phyloP scores from a whole-genome alignment of 2,113 vertebrate genomes.

The Arenaria interpres region DNA sequence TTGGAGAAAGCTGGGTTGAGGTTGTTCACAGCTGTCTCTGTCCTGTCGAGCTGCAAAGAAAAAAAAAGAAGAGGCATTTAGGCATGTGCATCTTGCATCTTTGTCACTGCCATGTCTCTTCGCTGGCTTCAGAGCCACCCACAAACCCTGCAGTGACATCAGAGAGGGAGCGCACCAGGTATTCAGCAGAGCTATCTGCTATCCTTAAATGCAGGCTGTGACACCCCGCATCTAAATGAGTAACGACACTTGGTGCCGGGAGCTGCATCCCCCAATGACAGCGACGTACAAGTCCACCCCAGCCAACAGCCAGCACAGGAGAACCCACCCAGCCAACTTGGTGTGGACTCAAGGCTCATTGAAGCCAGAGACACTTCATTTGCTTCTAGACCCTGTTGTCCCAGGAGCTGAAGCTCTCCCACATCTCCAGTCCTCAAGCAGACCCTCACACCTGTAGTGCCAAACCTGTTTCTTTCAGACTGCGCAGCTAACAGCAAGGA shows the following conservation, averaged over 20 bases:
- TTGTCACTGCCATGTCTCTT: neutral
- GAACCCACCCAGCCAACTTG: fast-evolving
- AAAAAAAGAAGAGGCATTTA: neutral
- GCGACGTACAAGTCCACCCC: neutral
- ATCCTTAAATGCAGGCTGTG: neutral
- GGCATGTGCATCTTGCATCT: neutral
- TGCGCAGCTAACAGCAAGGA: neutral
- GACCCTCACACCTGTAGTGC: neutral
- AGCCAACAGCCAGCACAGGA: neutral
- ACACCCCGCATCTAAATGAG: neutral
- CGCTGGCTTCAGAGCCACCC: neutral
- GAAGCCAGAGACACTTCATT: neutral
- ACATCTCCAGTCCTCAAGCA: neutral
- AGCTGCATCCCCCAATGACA: neutral
- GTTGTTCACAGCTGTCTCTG: slow-evolving; percentile 95
- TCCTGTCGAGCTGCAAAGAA: slow-evolving; percentile 85
- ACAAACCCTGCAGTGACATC: neutral
- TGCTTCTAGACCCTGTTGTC: neutral
- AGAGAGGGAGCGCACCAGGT: fast-evolving
- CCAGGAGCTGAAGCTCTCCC: neutral
- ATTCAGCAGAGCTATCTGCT: neutral
- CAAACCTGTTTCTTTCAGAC: neutral
- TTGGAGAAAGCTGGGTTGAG: slow-evolving; percentile 94
- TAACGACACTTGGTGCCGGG: fast-evolving
- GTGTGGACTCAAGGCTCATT: neutral